Conservation (phyloP, 2,113 vertebrate species). For the Cephalopterus ornatus region DNA sequence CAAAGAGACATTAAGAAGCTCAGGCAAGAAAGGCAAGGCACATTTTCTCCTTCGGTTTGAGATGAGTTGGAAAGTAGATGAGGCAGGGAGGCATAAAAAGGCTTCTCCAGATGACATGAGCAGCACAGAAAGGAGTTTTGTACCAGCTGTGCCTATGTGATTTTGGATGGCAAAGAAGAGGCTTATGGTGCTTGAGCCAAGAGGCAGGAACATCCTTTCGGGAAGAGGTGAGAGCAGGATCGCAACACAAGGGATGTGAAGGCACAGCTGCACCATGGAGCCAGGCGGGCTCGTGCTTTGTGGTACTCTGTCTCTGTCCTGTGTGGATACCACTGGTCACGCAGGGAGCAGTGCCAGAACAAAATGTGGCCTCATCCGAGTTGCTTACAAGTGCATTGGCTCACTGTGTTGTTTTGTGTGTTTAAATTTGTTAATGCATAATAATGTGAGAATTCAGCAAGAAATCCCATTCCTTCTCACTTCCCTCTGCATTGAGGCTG, state of each 20-base stretch:
- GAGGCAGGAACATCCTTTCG: not conserved
- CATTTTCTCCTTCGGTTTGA: not conserved
- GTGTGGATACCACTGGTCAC: accelerated
- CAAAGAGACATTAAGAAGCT: not conserved
- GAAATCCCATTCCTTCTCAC: not conserved
- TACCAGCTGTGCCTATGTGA: accelerated
- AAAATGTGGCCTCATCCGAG: not conserved
- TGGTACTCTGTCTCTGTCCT: not conserved
- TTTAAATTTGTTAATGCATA: not conserved
- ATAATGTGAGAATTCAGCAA: not conserved
- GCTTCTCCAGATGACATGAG: not conserved
- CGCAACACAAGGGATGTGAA: not conserved
- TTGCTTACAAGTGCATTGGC: not conserved
- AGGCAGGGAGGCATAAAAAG: not conserved
- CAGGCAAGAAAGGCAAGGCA: not conserved
- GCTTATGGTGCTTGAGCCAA: not conserved
- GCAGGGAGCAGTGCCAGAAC: not conserved
- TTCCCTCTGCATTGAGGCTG: not conserved
- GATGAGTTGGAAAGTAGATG: not conserved
- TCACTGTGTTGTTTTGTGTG: not conserved
- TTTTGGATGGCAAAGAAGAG: not conserved
- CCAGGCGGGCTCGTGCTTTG: not conserved
- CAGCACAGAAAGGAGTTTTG: not conserved
- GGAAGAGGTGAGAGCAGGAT: not conserved
- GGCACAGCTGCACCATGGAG: not conserved